Conservation (phyloP, 2,113 vertebrate genomes). For the Thomomys bottae region DNA sequence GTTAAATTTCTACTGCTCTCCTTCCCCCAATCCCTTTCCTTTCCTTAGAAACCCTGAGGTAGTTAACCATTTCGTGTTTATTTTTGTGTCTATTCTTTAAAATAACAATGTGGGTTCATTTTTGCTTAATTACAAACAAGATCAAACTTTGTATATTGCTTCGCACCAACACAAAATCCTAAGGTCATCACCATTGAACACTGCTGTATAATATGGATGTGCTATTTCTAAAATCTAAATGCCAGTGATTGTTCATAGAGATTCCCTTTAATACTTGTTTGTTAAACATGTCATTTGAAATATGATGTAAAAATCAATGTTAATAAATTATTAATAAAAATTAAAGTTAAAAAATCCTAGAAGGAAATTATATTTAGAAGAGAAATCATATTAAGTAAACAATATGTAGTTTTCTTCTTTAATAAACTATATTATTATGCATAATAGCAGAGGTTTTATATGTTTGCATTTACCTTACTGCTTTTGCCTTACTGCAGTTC, state of each 20-base stretch:
- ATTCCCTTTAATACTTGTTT: no score
- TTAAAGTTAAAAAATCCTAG: no score
- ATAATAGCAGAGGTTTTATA: neutral
- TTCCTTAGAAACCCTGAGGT: neutral
- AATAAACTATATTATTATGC: neutral
- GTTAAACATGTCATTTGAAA: no score
- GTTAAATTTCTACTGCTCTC: neutral
- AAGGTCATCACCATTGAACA: neutral
- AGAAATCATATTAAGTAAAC: neutral
- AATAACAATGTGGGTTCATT: neutral
- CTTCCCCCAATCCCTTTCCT: neutral
- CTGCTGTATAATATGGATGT: neutral
- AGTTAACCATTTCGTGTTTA: neutral
- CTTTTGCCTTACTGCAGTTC: no score
- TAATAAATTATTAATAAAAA: no score
- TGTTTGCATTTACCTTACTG: no score
- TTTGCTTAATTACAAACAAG: neutral
- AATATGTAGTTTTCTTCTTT: slow-evolving; percentile 6
- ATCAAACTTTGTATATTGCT: neutral
- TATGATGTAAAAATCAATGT: no score
- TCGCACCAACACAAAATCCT: neutral
- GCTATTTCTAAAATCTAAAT: no score
- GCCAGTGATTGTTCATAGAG: no score
- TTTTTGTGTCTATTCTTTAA: neutral
- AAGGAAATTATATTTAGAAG: neutral